These are phyloP conservation scores for Frieseomelitta varia DNA, from an alignment of 1,140 invertebrate species.

Conservation along the genomic window DNA sequence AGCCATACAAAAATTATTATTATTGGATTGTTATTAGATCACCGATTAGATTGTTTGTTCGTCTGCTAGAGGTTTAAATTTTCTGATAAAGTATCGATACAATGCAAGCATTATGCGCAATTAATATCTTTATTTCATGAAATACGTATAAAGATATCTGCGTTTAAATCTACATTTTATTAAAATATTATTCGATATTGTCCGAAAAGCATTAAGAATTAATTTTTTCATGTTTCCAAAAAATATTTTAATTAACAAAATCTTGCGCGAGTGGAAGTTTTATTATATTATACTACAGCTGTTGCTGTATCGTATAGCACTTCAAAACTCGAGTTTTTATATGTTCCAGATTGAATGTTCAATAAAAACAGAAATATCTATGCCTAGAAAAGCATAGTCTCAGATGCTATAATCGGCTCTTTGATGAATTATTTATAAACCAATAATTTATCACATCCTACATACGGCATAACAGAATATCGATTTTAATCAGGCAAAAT, in stretches of 20 bases:
- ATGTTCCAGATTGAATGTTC: not conserved
- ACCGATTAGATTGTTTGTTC: not conserved
- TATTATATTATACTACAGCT: not conserved
- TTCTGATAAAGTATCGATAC: not conserved
- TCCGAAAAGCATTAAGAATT: not conserved
- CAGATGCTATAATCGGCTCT: not conserved
- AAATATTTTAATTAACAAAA: not conserved
- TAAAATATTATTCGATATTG: not conserved
- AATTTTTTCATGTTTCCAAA: not conserved
- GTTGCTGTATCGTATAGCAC: too few species aligned
- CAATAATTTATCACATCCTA: not conserved
- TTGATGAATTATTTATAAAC: not conserved
- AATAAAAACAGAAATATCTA: slow-evolving; percentile 18
- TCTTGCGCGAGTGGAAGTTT: not conserved
- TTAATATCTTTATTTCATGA: too few species aligned
- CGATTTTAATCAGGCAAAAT: not conserved
- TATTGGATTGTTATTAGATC: not conserved
- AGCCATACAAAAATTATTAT: not conserved
- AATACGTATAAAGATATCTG: too few species aligned
- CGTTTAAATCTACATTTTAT: not conserved
- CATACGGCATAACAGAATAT: not conserved
- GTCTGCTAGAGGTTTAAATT: not conserved
- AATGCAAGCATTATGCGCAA: not conserved
- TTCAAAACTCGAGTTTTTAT: too few species aligned
- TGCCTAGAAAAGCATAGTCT: not conserved